A percentile compares a stretch with the other conserved stretches of the same genome.
Evolutionary conservation across 2,797 vertebrate genomes (phyloP).

Genomic region (Spheniscus humboldti): DNA sequence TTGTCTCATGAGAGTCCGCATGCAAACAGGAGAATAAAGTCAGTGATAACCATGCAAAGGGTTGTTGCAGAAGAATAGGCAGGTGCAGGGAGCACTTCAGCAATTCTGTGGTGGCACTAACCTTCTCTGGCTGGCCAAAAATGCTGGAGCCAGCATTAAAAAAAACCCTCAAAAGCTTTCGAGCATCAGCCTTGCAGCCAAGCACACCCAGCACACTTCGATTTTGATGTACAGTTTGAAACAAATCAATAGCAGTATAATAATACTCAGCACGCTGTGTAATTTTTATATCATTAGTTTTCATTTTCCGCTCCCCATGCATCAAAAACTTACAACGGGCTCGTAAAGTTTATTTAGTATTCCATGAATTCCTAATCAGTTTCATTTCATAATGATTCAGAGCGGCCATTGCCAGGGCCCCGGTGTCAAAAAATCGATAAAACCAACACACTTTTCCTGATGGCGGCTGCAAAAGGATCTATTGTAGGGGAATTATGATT

Average conservation of each 20-base stretch:
- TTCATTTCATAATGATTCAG: conserved; percentile 98
- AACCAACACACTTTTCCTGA: conserved; percentile 94
- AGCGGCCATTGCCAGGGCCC: conserved; percentile 80
- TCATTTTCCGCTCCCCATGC: conserved; percentile 87
- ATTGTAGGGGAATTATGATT: conserved; percentile 98
- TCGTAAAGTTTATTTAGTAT: conserved; percentile 99
- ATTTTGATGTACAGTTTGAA: conserved; percentile 95
- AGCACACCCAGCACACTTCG: conserved; percentile 73
- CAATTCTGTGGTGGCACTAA: background rate
- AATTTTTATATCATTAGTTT: conserved; percentile 99
- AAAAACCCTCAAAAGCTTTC: conserved; percentile 17
- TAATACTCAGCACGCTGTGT: conserved; percentile 94
- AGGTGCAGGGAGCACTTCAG: background rate
- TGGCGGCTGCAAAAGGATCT: conserved; percentile 88
- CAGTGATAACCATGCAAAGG: background rate
- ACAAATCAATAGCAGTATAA: conserved; percentile 98
- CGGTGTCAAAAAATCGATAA: conserved; percentile 95
- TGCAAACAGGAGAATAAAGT: background rate
- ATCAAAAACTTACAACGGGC: conserved; percentile 86
- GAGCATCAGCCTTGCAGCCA: conserved; percentile 66
- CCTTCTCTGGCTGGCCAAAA: background rate
- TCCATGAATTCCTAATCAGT: conserved; percentile 99
- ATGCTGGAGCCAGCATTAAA: conserved; percentile 4
- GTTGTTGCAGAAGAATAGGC: background rate
- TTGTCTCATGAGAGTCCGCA: background rate